Evolutionary conservation across 2,113 vertebrate genomes (phyloP), one percentile per base, ranked within the genome.

Genomic region (Cricetomys ansorgei): DNA sequence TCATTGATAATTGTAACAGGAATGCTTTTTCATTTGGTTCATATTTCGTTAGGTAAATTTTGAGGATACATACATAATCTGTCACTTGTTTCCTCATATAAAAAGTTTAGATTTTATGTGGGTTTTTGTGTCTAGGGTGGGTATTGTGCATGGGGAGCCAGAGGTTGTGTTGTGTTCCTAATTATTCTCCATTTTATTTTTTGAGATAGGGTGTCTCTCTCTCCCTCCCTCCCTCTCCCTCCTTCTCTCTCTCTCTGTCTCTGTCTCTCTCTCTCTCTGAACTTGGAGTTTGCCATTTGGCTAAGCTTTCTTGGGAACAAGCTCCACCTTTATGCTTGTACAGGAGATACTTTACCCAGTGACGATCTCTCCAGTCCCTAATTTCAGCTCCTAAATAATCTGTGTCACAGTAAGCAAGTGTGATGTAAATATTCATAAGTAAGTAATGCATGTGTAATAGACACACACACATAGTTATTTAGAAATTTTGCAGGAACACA

Each of bases 11-110:
- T 31, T 84, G 27, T 87, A 34, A 88, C 94, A 89, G 27, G 48
- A 86, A 90, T 95, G 11, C 12, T 92, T 93, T 75, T 53, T 17
- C 62, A 67, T 75, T 62, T 94, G n/a, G 21, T 57, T 80, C 17
- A 43, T 91, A 70, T 95, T 92, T 73, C 76, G 72, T 96, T 83
- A 57, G 37, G 12, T 91, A 53, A 59, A 89, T 70, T 95, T 93
- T 94, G 5, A 97, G 25, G 9, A 16, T 89, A 57, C 2, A 92
- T 86, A 77, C 3, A 16, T 1, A 79, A 27, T 93, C 84, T 62
- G 29, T 10, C 1, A 65, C 87, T 87, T 83, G 29, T 23, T 86
- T 77, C 13, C 70, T 37, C 59, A 34, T 48, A 64, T 12, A 69
- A 59, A 69, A 85, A 89, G 23, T 76, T 37, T 57, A 62, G 27